Base-by-base conservation (phyloP, 1,140 invertebrate genomes). In the Drosophila santomea region DNA sequence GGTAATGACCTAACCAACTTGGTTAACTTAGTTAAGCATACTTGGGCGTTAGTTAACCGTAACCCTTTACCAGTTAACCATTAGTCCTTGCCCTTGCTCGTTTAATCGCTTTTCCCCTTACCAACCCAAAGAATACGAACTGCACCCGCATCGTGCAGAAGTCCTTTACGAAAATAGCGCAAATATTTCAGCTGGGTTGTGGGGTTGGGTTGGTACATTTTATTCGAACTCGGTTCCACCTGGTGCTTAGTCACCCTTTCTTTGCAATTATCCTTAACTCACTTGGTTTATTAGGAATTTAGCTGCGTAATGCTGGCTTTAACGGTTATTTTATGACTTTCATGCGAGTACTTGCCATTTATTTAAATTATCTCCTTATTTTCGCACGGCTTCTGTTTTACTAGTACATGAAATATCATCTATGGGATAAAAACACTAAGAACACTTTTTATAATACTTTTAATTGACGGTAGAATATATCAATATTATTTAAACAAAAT, bases 211-310 rank as follows among this genome's bases (percentile, higher is more conserved):
- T 20, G 20, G 47, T 14, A 20, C 43, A 36, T 20, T 68, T 12
- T 64, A 43, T 56, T 77, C 20, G 56, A 38, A 63, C 45, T 47
- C 45, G 67, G 58, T 78, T 74, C 81, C 81, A 84, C 77, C 81
- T 85, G 81, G 77, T 79, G 81, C 81, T 84, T 85, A 84, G 81
- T 84, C 81, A 84, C 80, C 80, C 66, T 63, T 62, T 52, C 17
- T 5, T 11, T 52, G 59, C 25, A 84, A 68, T 68, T 68, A 68
- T 85, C 67, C 60, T 38, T 15, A 20, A 17, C 60, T 66, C 47
- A 12, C n/a, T 38, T 23, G n/a, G 28, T 10, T 52, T 64, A 35
- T n/a, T 7, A 36, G 64, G 64, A 68, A 68, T 66, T 68, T 68
- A 66, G 64, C 64, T 44, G 38, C 61, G 60, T 68, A 66, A 68